Evolutionary conservation across 2,888 invertebrate genomes (phyloP).

Genomic region (Drosophila maculinotata): DNA sequence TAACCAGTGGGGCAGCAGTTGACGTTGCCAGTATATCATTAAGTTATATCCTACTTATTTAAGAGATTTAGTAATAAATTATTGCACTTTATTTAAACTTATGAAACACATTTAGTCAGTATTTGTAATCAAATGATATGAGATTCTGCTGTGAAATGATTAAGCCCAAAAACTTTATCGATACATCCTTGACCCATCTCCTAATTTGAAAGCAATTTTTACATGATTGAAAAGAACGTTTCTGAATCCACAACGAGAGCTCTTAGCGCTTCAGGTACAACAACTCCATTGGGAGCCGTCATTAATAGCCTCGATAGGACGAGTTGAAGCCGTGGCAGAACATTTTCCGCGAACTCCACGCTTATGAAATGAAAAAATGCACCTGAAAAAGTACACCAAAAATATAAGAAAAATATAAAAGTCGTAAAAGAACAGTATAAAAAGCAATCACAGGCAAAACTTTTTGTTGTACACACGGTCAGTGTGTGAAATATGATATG

Average conservation of each 20-base stretch:
- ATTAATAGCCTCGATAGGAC: slow-evolving; percentile 34
- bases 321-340: slow-evolving; percentile 10
- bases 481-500: slow-evolving; percentile 66
- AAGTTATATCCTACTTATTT: neutral
- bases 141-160: neutral
- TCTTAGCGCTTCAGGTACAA: slow-evolving; percentile 14
- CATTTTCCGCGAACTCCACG: slow-evolving; percentile 8
- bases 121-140: no score
- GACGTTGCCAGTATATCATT: neutral
- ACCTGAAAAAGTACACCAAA: slow-evolving; percentile 9
- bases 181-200: neutral
- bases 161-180: neutral
- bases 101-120: no score
- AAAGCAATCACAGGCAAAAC: slow-evolving; percentile 36
- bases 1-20: slow-evolving; percentile 7
- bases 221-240: neutral
- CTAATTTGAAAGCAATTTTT: slow-evolving; percentile 15
- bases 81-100: neutral
- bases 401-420: slow-evolving; percentile 6
- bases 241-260: slow-evolving; percentile 19
- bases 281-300: slow-evolving; percentile 11
- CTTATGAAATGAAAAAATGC: slow-evolving; percentile 19
- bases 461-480: slow-evolving; percentile 36
- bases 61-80: neutral
- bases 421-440: slow-evolving; percentile 1